Percentiles rank a stretch among this genome's conserved stretches.
These are phyloP conservation scores for Euspilapteryx auroguttella DNA, from an alignment of 2,888 invertebrate genomes.

Conservation along the genomic window DNA sequence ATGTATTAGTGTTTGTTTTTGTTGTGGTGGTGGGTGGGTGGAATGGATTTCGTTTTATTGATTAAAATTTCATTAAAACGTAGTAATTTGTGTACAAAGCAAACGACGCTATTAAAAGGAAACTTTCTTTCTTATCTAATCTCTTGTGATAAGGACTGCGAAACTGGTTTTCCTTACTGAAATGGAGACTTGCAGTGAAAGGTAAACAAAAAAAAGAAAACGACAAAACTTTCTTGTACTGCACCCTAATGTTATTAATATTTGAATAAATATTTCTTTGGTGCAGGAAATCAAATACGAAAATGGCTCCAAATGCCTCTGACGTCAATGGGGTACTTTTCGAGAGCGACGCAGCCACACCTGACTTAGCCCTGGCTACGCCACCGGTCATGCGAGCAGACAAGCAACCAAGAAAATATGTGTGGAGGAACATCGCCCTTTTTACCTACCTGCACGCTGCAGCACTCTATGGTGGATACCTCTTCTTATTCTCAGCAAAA, in stretches of 20 bases:
- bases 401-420: slow-evolving; percentile 60
- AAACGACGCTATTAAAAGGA: no score
- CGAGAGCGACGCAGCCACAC: slow-evolving; percentile 45
- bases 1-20: no score
- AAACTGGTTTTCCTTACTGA: slow-evolving; percentile 16
- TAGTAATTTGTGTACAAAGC: no score
- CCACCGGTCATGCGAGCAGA: slow-evolving; percentile 54
- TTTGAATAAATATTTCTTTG: slow-evolving; percentile 4
- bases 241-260: no score
- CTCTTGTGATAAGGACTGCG: no score
- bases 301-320: slow-evolving; percentile 40
- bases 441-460: slow-evolving; percentile 76
- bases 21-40: no score
- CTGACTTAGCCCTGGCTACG: slow-evolving; percentile 35
- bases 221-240: no score
- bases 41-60: no score
- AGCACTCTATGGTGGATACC: slow-evolving; percentile 75
- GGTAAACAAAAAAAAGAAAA: no score
- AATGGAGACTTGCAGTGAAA: slow-evolving; percentile 12
- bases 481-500: slow-evolving; percentile 74
- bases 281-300: no score
- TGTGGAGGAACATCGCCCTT: slow-evolving; percentile 83
- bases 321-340: slow-evolving; percentile 48
- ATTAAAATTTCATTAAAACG: no score
- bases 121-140: no score